Conservation (phyloP, 2,113 vertebrate species). For the Brachionichthys hirsutus region DNA sequence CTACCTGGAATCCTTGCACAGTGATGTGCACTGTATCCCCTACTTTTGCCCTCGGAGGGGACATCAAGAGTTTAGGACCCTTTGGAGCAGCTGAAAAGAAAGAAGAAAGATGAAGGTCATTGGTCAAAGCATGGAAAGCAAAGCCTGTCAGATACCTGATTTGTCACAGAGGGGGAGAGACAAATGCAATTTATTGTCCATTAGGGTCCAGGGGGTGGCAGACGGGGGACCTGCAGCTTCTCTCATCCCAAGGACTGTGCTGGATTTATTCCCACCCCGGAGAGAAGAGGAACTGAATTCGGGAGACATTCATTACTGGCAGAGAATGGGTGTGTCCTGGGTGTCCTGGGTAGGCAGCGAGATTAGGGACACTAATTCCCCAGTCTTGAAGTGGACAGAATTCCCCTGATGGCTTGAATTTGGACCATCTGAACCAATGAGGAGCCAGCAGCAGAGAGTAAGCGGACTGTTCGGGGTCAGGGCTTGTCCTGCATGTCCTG, state of each 20-base stretch:
- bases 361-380: conserved; percentile 82
- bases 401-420: conserved; percentile 73
- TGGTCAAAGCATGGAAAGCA: conserved; percentile 39
- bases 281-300: conserved; percentile 76
- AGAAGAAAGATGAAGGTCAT: conserved; percentile 61
- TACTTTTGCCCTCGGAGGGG: conserved; percentile 87
- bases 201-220: conserved; percentile 69
- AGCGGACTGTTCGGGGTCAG: conserved; percentile 27
- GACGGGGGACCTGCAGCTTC: conserved; percentile 60
- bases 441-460: conserved; percentile 28
- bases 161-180: conserved; percentile 51
- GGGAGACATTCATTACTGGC: conserved; percentile 79
- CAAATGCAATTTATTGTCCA: conserved; percentile 77
- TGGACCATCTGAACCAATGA: conserved; percentile 71
- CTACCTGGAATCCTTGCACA: conserved; percentile 95
- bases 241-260: conserved; percentile 65
- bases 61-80: conserved; percentile 91
- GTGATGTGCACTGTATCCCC: conserved; percentile 94
- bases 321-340: conserved; percentile 73
- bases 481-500: conserved; percentile 46
- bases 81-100: conserved; percentile 87
- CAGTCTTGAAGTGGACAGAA: conserved; percentile 68
- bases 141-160: conserved; percentile 59
- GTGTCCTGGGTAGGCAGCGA: conserved; percentile 69
- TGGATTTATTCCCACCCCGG: conserved; percentile 73